Evolutionary conservation across 2,797 vertebrate species (phyloP), one percentile per base, ranked within the genome.

Genomic region (Ispidina lecontei): DNA sequence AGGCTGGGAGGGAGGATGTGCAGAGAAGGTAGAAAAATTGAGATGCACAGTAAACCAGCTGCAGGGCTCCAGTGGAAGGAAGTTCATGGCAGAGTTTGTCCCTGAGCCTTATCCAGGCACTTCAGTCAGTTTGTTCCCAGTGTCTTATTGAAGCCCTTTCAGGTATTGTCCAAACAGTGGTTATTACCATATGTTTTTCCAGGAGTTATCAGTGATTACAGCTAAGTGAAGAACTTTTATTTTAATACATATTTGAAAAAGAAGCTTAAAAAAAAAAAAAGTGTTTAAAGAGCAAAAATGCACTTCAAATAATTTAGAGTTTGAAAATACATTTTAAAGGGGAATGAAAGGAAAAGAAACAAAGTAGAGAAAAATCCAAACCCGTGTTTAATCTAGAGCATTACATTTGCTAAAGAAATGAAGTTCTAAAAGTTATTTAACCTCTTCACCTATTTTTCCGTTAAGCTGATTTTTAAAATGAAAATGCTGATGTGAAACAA

Each of bases 371-470:
- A 39, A 81, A 93, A 62, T 79, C 78, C 62, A 76, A 90, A 49
- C 31, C n/a, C 7, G 0, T 77, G 26, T 79, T 94, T 93, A 89
- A 95, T 87, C 86, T 89, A 46, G 72, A 90, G 56, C n/a, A 25
- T 51, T 80, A 41, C 68, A 77, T 93, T 95, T 93, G 81, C 37
- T 89, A 91, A 91, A 91, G 71, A 90, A 72, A 84, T 78, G 15
- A 88, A 82, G 54, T 60, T 90, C 59, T 91, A 77, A 60, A 62
- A 78, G 49, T 89, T 79, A 64, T 87, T 95, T 94, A 93, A 94
- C 90, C 78, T 94, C 64, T 79, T 90, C 86, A 90, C 69, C 71
- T 91, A 51, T 62, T 83, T 90, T 90, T 63, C 64, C 43, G 72
- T 90, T 47, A 91, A 87, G 75, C 49, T 84, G 81, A 56, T 74